A percentile compares a stretch with the other conserved stretches of the same genome.
Evolutionary conservation across 2,888 invertebrate species (phyloP).

Genomic region (Lasioglossum calceatum): DNA sequence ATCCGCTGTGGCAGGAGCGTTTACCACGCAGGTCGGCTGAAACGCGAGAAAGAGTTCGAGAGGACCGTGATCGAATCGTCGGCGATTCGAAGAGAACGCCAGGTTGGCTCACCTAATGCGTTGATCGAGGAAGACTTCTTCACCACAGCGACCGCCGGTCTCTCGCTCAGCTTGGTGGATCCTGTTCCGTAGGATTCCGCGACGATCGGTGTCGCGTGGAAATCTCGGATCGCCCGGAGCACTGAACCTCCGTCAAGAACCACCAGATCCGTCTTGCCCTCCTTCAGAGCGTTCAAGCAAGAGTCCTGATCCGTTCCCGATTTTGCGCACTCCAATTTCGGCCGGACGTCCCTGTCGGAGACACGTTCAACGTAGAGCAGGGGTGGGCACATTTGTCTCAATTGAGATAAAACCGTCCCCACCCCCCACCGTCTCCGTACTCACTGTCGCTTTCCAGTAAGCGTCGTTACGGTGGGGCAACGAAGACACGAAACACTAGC

Average conservation of each 20-base stretch:
- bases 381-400: too few species aligned
- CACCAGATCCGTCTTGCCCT: constrained; percentile 90
- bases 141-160: constrained; percentile 88
- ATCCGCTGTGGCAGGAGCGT: constrained; percentile 86
- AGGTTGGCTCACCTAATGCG: constrained; percentile 82
- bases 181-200: constrained; percentile 88
- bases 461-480: too few species aligned
- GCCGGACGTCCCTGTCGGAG: constrained; percentile 88
- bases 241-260: constrained; percentile 88
- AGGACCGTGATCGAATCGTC: background rate
- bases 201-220: constrained; percentile 87
- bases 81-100: background rate
- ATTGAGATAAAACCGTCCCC: too few species aligned
- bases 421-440: too few species aligned
- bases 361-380: background rate
- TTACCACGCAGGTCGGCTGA: constrained; percentile 87
- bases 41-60: background rate
- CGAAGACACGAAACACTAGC: too few species aligned
- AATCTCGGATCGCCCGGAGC: constrained; percentile 85
- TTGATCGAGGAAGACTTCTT: constrained; percentile 86
- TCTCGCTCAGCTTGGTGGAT: constrained; percentile 85
- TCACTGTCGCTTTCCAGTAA: too few species aligned
- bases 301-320: constrained; percentile 85
- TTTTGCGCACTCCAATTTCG: constrained; percentile 90
- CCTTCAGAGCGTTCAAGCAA: constrained; percentile 89